phyloP scores from a whole-genome alignment of 2,113 vertebrate species.

The Sakesphorus luctuosus region DNA sequence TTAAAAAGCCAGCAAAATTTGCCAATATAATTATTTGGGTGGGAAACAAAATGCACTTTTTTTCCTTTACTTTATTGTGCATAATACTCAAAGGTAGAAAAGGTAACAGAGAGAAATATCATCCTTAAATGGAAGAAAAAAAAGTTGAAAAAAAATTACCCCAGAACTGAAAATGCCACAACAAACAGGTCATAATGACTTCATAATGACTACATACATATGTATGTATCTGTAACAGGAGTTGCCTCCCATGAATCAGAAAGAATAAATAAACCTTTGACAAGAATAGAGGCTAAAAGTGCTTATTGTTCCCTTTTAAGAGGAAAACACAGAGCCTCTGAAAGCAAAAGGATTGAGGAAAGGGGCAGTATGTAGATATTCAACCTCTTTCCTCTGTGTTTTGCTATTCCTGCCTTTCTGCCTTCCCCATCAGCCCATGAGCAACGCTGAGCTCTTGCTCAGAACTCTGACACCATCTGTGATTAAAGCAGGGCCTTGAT shows the following conservation, averaged over 20 bases:
- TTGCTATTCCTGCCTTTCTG: background rate
- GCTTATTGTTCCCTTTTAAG: background rate
- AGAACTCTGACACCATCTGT: background rate
- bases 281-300: background rate
- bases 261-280: background rate
- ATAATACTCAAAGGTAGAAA: background rate
- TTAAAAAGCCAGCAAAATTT: background rate
- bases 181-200: background rate
- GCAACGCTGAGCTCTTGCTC: slow-evolving; percentile 20
- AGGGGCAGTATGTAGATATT: fast-evolving
- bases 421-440: background rate
- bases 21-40: background rate
- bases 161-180: background rate
- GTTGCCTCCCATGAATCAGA: background rate
- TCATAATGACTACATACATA: too few relatives aligned
- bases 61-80: background rate
- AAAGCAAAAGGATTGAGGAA: background rate
- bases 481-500: slow-evolving; percentile 58
- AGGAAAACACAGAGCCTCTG: background rate
- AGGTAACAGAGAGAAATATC: background rate
- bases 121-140: background rate
- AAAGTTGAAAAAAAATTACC: background rate
- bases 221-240: background rate
- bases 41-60: background rate
- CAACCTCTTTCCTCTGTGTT: background rate